These are phyloP conservation scores for Tiliqua scincoides DNA, from an alignment of 2,113 vertebrate species.

Conservation along the genomic window DNA sequence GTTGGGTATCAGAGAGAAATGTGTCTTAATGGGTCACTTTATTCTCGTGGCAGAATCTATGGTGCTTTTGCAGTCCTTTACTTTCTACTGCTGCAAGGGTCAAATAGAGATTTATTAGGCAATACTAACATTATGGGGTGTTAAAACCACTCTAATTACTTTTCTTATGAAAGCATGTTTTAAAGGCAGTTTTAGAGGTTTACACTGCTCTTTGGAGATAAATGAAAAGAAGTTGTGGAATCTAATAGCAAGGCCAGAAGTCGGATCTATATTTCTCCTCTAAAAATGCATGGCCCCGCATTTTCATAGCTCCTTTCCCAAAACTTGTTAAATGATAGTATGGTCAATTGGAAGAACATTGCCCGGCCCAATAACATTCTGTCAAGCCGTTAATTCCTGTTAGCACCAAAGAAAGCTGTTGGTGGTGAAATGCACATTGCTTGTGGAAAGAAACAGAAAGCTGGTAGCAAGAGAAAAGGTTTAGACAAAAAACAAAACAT, in stretches of 20 bases:
- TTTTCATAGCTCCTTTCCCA: conserved; percentile 2
- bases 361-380: conserved; percentile 45
- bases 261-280: conserved; percentile 37
- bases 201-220: conserved; percentile 30
- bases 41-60: conserved; percentile 15
- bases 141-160: conserved; percentile 34
- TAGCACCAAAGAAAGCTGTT: conserved; percentile 3
- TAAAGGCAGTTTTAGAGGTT: conserved; percentile 36
- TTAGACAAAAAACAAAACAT: background rate
- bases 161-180: conserved; percentile 29
- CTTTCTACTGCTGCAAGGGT: conserved; percentile 3
- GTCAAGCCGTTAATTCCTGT: conserved; percentile 40
- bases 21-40: conserved; percentile 15
- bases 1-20: conserved; percentile 6
- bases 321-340: conserved; percentile 10
- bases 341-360: conserved; percentile 43
- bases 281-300: conserved; percentile 14
- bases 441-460: conserved; percentile 24
- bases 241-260: conserved; percentile 32
- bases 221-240: conserved; percentile 4
- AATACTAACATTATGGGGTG: background rate
- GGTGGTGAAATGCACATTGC: background rate
- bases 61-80: conserved; percentile 19
- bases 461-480: background rate
- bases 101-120: conserved; percentile 8